Evolutionary conservation across 2,113 vertebrate species (phyloP).

Genomic region (Antechinus stuartii): DNA sequence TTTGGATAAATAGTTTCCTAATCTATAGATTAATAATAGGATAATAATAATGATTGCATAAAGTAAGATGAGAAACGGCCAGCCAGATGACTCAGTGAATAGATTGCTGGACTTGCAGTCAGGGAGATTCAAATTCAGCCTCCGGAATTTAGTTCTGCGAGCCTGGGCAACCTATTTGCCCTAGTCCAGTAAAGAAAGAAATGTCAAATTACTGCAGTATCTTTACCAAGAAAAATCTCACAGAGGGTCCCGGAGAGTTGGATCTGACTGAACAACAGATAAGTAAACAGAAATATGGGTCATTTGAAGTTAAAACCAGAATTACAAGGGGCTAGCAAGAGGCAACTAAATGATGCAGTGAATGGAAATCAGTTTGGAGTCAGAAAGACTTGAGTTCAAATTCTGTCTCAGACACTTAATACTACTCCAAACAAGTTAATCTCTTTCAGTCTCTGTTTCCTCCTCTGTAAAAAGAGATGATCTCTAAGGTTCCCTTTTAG

Average conservation of each 20-base stretch:
- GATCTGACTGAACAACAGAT: not conserved
- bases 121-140: not conserved
- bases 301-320: not conserved
- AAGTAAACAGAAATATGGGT: not conserved
- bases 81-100: not conserved
- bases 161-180: not conserved
- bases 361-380: not conserved
- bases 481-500: not conserved
- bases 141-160: not conserved
- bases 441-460: not conserved
- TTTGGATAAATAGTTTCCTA: not conserved
- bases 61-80: not conserved
- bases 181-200: not conserved
- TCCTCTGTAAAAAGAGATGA: not conserved
- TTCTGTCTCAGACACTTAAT: not conserved
- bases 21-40: not conserved
- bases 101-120: not conserved
- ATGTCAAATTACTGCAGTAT: not conserved
- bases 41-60: not conserved
- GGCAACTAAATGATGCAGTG: not conserved
- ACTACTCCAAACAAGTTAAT: not conserved
- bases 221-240: not conserved
- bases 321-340: not conserved
- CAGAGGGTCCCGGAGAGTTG: too few species aligned
- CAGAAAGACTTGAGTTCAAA: not conserved